Evolutionary conservation across 1,140 invertebrate species (phyloP).

Genomic region (Eubasilissa regina): DNA sequence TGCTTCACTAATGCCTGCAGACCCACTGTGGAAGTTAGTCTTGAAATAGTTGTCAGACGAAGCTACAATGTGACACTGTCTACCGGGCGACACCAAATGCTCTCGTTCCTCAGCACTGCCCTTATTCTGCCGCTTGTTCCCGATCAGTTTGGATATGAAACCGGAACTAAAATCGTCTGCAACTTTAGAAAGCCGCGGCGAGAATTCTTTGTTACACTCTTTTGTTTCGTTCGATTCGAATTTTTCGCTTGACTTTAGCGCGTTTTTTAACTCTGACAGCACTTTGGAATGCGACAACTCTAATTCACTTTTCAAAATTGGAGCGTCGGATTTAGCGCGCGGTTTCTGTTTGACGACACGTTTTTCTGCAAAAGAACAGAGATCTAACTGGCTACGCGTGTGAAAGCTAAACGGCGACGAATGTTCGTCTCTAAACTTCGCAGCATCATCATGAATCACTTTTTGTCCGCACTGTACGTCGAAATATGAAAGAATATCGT

Average conservation of each 20-base stretch:
- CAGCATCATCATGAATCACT: slow-evolving; percentile 72
- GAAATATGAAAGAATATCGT: slow-evolving; percentile 70
- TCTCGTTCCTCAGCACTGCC: slow-evolving; percentile 68
- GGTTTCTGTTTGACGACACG: slow-evolving; percentile 57
- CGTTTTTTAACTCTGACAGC: slow-evolving; percentile 69
- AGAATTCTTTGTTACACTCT: slow-evolving; percentile 38
- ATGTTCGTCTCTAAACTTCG: slow-evolving; percentile 81
- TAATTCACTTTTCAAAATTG: slow-evolving; percentile 65
- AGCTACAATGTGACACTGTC: slow-evolving; percentile 67
- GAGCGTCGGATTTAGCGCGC: slow-evolving; percentile 48
- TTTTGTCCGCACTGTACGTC: slow-evolving; percentile 65
- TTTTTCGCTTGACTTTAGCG: slow-evolving; percentile 67
- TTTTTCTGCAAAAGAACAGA: slow-evolving; percentile 71
- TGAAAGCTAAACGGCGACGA: slow-evolving; percentile 86
- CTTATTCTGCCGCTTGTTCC: slow-evolving; percentile 65
- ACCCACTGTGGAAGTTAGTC: slow-evolving; percentile 63
- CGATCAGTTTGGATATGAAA: slow-evolving; percentile 70
- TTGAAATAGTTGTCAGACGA: slow-evolving; percentile 69
- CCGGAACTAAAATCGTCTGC: slow-evolving; percentile 58
- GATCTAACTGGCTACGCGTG: slow-evolving; percentile 83
- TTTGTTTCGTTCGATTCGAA: slow-evolving; percentile 36
- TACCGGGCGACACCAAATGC: slow-evolving; percentile 63
- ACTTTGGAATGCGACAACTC: slow-evolving; percentile 70
- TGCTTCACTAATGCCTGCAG: slow-evolving; percentile 5
- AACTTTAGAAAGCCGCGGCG: slow-evolving; percentile 44